A percentile compares a stretch with the other conserved stretches of the same genome.
Conservation (phyloP, 2,113 vertebrate species). For the Clarias batrachus region DNA sequence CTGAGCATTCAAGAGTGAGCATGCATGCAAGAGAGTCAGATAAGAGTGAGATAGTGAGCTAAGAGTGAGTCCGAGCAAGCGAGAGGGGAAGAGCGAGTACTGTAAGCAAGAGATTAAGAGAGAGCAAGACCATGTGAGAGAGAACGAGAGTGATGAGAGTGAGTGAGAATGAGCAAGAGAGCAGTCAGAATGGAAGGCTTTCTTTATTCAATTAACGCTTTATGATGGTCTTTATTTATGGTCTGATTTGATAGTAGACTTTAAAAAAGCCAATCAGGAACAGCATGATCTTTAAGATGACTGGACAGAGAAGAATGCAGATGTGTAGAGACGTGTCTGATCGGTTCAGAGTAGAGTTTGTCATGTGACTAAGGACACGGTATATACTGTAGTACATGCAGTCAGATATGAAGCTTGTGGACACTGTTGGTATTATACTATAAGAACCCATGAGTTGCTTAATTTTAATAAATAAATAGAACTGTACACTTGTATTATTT, state of each 20-base stretch:
- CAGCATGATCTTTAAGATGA: not conserved
- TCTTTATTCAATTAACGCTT: not conserved
- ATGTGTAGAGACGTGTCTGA: not conserved
- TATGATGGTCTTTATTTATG: not conserved
- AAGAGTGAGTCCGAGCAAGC: no score
- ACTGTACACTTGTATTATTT: no score
- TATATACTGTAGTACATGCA: not conserved
- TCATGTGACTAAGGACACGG: not conserved
- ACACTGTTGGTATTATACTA: not conserved
- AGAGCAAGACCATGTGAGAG: not conserved
- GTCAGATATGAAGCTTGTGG: not conserved
- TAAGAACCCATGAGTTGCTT: not conserved
- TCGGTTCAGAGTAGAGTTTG: not conserved
- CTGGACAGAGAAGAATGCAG: not conserved
- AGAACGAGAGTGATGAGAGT: no score
- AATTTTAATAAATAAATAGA: no score
- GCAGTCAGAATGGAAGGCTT: not conserved
- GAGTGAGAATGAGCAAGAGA: no score
- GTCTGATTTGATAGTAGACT: not conserved
- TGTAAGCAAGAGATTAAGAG: not conserved
- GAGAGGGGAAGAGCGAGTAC: not conserved
- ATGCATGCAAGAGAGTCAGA: no score
- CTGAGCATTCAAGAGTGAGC: no score
- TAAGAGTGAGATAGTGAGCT: no score
- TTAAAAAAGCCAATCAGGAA: not conserved